These are phyloP conservation scores for Myotis brandtii DNA, from an alignment of 2,113 vertebrate species.

Conservation along the genomic window DNA sequence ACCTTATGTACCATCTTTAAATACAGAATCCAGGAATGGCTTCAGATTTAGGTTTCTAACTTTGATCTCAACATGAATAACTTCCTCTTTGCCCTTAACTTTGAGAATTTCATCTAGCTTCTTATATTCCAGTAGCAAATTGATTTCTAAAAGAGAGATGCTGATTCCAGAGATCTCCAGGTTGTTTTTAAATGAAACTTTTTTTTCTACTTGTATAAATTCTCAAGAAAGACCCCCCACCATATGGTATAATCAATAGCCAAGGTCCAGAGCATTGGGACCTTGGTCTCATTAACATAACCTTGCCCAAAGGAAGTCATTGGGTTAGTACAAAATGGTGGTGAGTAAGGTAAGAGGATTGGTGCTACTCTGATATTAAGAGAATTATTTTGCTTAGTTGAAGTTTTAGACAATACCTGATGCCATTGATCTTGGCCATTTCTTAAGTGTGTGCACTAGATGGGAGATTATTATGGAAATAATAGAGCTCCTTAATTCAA, in stretches of 20 bases:
- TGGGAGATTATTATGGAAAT: background rate
- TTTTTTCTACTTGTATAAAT: background rate
- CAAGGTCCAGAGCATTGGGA: background rate
- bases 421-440: background rate
- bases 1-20: background rate
- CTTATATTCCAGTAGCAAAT: background rate
- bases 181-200: background rate
- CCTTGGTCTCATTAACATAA: background rate
- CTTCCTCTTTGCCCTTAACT: background rate
- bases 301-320: background rate
- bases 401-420: background rate
- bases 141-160: conserved; percentile 16
- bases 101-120: background rate
- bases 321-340: background rate
- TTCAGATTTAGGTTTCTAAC: background rate
- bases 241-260: background rate
- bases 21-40: background rate
- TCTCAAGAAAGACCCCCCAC: background rate
- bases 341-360: background rate
- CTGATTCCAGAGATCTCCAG: background rate
- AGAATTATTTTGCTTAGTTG: background rate
- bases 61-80: background rate
- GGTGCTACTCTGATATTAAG: background rate
- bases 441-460: background rate
- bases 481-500: background rate